Percentiles rank a stretch among this genome's conserved stretches.
Evolutionary conservation across 2,797 vertebrate genomes (phyloP).

Genomic region (Malurus leucopterus): DNA sequence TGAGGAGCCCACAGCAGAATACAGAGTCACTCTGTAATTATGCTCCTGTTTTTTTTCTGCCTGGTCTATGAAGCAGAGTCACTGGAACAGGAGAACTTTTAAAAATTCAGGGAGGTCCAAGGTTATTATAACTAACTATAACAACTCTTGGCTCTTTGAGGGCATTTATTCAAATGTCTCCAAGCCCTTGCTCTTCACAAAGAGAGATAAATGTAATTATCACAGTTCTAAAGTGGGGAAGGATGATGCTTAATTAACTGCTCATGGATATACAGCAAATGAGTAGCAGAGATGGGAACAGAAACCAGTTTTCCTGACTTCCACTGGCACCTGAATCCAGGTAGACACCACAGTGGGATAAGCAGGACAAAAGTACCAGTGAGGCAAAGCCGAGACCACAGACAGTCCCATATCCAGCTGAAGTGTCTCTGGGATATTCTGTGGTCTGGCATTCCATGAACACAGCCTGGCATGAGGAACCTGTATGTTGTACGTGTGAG

Average conservation of each 20-base stretch:
- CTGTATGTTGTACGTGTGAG: rapidly evolving
- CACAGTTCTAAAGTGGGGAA: conserved; percentile 15
- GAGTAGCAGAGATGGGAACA: conserved; percentile 15
- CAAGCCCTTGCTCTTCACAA: conserved; percentile 30
- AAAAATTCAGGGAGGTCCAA: conserved; percentile 14
- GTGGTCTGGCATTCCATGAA: not conserved
- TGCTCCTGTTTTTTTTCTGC: not conserved
- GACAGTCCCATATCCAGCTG: not conserved
- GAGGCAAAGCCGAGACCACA: not conserved
- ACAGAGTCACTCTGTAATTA: conserved; percentile 7
- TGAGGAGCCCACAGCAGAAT: not conserved
- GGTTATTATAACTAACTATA: conserved; percentile 7
- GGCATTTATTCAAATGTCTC: conserved; percentile 23
- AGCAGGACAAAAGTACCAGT: not conserved
- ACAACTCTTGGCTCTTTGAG: conserved; percentile 23
- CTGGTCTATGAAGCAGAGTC: conserved; percentile 3
- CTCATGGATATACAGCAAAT: not conserved
- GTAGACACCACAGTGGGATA: not conserved
- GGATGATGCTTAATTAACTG: conserved; percentile 21
- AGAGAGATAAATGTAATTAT: conserved; percentile 51
- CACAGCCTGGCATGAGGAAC: rapidly evolving
- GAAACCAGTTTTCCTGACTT: conserved; percentile 34
- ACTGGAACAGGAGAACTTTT: not conserved
- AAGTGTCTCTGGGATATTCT: not conserved
- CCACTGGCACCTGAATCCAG: not conserved